Conservation (phyloP, 1,140 invertebrate genomes). For the Aplysia californica region DNA sequence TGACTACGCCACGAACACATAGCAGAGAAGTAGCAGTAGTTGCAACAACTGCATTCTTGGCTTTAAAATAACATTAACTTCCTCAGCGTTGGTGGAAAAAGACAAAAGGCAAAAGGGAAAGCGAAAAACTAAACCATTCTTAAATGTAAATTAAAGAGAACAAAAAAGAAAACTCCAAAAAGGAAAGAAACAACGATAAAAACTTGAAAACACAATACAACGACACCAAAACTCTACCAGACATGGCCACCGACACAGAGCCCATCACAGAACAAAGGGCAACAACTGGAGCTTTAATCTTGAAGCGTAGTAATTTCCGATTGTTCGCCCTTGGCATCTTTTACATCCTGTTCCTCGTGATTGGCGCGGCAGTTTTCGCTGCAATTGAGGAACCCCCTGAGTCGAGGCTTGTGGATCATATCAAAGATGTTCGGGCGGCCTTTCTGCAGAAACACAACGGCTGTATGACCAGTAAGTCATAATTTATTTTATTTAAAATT, state of each 20-base stretch:
- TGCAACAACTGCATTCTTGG: too few species aligned
- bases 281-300: background rate
- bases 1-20: too few species aligned
- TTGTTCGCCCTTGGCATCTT: constrained; percentile 70
- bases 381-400: constrained; percentile 80
- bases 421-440: constrained; percentile 70
- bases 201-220: background rate
- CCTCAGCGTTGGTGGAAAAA: background rate
- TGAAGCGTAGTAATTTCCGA: constrained; percentile 41
- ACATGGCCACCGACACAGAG: background rate
- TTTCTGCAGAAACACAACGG: constrained; percentile 73
- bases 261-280: constrained; percentile 5
- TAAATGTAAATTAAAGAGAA: background rate
- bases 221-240: background rate
- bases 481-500: too few species aligned
- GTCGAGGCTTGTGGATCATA: constrained; percentile 69
- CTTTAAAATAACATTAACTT: background rate
- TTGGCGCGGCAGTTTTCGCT: constrained; percentile 79
- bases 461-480: constrained; percentile 50
- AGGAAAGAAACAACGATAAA: too few species aligned
- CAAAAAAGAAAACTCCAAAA: background rate
- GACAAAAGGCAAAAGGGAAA: background rate
- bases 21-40: too few species aligned
- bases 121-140: background rate
- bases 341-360: constrained; percentile 69